Percentiles rank a stretch among this genome's conserved stretches.
Conservation (phyloP, 2,888 invertebrate species). For the Eurytoma adleriae region DNA sequence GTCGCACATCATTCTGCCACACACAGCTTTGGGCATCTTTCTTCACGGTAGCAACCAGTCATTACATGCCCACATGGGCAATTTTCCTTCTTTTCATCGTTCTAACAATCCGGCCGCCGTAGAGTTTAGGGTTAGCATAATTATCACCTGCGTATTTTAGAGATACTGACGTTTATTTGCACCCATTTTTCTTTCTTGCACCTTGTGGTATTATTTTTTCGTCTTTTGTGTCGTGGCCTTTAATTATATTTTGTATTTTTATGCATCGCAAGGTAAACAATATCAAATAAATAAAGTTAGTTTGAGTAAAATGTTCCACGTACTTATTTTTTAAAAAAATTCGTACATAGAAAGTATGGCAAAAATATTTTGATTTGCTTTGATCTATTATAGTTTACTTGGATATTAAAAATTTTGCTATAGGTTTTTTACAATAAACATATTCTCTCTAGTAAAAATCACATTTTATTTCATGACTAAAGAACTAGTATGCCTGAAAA, state of each 20-base stretch:
- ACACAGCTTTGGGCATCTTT: not conserved
- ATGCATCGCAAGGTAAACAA: not conserved
- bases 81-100: constrained; percentile 51
- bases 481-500: too few species aligned
- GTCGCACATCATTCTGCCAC: constrained; percentile 20
- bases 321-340: too few species aligned
- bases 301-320: too few species aligned
- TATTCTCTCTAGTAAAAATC: too few species aligned
- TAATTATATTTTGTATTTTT: not conserved
- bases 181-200: constrained; percentile 22
- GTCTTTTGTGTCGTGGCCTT: not conserved
- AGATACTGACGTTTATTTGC: constrained; percentile 34
- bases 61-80: constrained; percentile 69
- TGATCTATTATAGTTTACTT: too few species aligned
- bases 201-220: constrained; percentile 7
- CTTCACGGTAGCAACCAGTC: constrained; percentile 59
- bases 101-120: constrained; percentile 38
- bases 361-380: too few species aligned
- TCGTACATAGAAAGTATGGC: too few species aligned
- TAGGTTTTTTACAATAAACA: too few species aligned
- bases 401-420: too few species aligned
- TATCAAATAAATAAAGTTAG: not conserved
- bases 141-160: constrained; percentile 37
- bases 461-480: too few species aligned
- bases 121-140: constrained; percentile 28